Percentiles rank a stretch among this genome's conserved stretches.
Evolutionary conservation across 2,797 vertebrate genomes (phyloP).

Genomic region (Megaceryle alcyon): DNA sequence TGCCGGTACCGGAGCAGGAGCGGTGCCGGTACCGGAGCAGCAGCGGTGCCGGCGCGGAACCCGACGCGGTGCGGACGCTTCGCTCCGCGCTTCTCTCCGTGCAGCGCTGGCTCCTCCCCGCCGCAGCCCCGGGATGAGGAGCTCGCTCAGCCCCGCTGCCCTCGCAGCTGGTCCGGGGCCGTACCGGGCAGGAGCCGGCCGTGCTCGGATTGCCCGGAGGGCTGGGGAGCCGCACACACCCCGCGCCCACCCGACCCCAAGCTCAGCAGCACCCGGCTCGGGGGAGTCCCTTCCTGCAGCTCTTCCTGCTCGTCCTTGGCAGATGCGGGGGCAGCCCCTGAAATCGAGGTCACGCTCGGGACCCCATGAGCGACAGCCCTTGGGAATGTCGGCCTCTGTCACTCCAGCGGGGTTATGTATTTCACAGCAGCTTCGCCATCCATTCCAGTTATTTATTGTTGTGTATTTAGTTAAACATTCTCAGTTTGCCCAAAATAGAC

Average conservation of each 20-base stretch:
- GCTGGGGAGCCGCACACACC: background rate
- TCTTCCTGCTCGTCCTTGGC: background rate
- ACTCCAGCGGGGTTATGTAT: background rate
- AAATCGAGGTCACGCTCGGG: background rate
- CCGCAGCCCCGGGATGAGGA: background rate
- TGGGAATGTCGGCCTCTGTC: background rate
- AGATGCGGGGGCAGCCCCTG: background rate
- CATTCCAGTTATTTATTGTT: background rate
- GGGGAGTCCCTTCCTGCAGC: background rate
- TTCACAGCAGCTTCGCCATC: background rate
- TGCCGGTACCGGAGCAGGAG: background rate
- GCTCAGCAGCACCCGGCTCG: rapidly evolving
- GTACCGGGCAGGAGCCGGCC: background rate
- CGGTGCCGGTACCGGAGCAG: background rate
- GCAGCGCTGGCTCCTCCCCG: constrained; percentile 55
- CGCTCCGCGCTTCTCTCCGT: background rate
- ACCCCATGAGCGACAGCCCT: background rate
- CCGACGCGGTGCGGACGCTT: background rate
- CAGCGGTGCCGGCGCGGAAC: background rate
- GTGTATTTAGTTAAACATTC: constrained; percentile 17
- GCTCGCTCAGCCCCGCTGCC: background rate
- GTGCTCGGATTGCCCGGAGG: background rate
- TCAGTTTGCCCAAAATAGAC: constrained; percentile 36
- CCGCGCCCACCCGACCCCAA: background rate
- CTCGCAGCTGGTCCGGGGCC: background rate